These are phyloP conservation scores for Zophobas morio DNA, from an alignment of 1,140 invertebrate genomes.

Conservation along the genomic window DNA sequence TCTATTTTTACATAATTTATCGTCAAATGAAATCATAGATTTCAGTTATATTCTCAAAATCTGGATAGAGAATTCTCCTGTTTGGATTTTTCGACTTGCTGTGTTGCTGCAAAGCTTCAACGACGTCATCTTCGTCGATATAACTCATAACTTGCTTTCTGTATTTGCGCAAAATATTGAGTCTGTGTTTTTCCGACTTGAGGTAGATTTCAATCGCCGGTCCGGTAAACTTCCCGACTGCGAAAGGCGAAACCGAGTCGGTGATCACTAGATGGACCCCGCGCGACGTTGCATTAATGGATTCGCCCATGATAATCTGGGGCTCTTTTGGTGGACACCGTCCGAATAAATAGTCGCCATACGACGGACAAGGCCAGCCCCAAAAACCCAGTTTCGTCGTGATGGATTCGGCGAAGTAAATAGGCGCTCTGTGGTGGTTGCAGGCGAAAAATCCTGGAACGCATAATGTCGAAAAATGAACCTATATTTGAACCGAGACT, in stretches of 20 bases:
- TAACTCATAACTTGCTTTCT: slow-evolving; percentile 50
- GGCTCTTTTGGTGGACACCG: slow-evolving; percentile 68
- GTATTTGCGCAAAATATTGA: slow-evolving; percentile 52
- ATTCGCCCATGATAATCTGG: slow-evolving; percentile 64
- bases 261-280: slow-evolving; percentile 65
- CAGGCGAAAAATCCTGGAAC: slow-evolving; percentile 70
- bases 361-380: slow-evolving; percentile 77
- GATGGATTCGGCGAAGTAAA: slow-evolving; percentile 84
- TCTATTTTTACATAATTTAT: too few species aligned
- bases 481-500: not conserved
- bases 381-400: slow-evolving; percentile 79
- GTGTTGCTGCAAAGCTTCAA: slow-evolving; percentile 19
- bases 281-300: slow-evolving; percentile 46
- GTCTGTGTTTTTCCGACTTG: slow-evolving; percentile 51
- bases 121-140: slow-evolving; percentile 51
- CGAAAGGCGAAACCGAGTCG: slow-evolving; percentile 61
- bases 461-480: slow-evolving; percentile 5
- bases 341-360: slow-evolving; percentile 75
- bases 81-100: not conserved
- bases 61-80: not conserved
- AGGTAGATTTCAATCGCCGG: slow-evolving; percentile 59
- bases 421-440: slow-evolving; percentile 77
- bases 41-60: too few species aligned
- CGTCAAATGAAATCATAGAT: too few species aligned
- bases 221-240: slow-evolving; percentile 61